Evolutionary conservation across 2,113 vertebrate species (phyloP).

Genomic region (Zosterops lateralis): DNA sequence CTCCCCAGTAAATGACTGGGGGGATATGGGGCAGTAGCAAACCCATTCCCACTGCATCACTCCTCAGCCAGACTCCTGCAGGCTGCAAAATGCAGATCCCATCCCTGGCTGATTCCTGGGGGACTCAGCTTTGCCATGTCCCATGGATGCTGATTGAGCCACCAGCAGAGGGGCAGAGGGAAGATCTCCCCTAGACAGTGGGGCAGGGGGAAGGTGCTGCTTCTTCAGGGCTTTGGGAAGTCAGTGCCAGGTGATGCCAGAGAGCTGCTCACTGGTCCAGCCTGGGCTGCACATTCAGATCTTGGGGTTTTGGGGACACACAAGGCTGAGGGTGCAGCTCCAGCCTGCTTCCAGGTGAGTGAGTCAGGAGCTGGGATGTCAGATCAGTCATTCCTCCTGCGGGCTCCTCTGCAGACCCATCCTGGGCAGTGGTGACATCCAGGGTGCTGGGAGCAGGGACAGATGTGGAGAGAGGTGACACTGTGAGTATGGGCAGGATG

Average conservation of each 20-base stretch:
- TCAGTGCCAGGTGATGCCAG: not conserved
- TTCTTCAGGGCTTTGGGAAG: rapidly evolving
- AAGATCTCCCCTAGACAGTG: not conserved
- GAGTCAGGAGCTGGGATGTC: not conserved
- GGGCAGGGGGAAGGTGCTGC: not conserved
- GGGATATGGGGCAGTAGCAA: not conserved
- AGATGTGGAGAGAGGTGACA: not conserved
- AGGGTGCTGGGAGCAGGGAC: not conserved
- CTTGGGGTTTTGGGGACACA: not conserved
- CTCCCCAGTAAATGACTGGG: not conserved
- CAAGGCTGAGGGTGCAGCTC: not conserved
- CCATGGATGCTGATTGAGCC: not conserved
- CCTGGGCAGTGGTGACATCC: not conserved
- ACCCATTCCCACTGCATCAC: not conserved
- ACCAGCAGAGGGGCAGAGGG: not conserved
- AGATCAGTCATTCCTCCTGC: not conserved
- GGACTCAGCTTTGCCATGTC: not conserved
- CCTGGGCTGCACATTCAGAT: not conserved
- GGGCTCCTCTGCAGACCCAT: not conserved
- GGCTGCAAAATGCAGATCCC: not conserved
- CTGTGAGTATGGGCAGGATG: not conserved
- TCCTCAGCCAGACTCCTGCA: not conserved
- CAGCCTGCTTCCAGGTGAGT: not conserved
- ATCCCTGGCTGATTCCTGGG: not conserved
- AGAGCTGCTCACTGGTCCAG: not conserved